Percentiles rank a stretch among this genome's conserved stretches.
Conservation (phyloP, 1,140 invertebrate genomes). For the Palaemon carinicauda region DNA sequence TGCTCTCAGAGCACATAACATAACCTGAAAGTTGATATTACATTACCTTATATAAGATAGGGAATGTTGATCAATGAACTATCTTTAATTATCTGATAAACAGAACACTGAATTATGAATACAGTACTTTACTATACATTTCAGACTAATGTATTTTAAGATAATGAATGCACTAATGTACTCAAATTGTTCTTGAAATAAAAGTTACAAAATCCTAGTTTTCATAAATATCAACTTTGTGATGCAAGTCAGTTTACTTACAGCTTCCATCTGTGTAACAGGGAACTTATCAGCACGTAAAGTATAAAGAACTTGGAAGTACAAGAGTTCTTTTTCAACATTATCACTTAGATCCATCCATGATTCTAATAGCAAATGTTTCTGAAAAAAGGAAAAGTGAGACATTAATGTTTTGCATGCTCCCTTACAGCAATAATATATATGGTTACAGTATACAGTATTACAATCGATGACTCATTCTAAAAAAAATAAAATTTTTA, state of each 20-base stretch:
- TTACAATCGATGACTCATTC: no score
- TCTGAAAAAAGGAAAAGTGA: conserved; percentile 81
- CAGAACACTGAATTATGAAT: no score
- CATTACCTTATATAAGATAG: conserved; percentile 5
- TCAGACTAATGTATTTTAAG: no score
- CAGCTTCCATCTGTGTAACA: conserved; percentile 90
- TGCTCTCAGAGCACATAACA: conserved; percentile 91
- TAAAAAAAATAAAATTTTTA: no score
- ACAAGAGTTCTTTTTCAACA: conserved; percentile 94
- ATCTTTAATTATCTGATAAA: no score
- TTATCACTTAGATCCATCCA: conserved; percentile 85
- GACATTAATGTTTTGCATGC: no score
- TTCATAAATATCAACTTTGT: background rate
- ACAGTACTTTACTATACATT: background rate
- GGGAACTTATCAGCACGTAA: conserved; percentile 89
- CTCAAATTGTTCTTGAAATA: no score
- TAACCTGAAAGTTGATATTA: conserved; percentile 73
- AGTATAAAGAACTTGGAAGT: conserved; percentile 92
- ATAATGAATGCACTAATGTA: no score
- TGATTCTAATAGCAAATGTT: conserved; percentile 89
- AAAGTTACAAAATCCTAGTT: no score
- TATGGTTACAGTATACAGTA: no score
- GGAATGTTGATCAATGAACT: no score
- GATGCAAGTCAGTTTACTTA: conserved; percentile 68
- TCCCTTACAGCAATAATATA: no score